Conservation (phyloP, 2,113 vertebrate species). For the Motacilla alba region DNA sequence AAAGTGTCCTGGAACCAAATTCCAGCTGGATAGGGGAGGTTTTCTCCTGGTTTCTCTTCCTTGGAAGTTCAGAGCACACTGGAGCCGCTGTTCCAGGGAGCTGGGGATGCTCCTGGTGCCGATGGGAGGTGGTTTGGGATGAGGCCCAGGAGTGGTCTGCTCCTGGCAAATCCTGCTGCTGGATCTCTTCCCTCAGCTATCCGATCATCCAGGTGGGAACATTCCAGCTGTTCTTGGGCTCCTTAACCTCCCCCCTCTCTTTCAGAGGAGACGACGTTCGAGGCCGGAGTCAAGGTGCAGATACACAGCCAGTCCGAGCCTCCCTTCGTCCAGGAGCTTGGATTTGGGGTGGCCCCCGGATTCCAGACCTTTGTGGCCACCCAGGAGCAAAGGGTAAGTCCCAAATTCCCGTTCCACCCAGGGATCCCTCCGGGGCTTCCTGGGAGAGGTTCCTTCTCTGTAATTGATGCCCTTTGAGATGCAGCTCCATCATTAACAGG, state of each 20-base stretch:
- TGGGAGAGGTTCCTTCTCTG: neutral
- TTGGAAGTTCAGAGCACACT: neutral
- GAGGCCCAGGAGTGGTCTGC: neutral
- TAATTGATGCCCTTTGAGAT: neutral
- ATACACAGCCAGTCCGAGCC: slow-evolving; percentile 98
- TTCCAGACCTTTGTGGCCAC: slow-evolving; percentile 99
- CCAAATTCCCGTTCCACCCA: neutral
- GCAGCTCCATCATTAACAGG: neutral
- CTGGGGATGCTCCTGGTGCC: neutral
- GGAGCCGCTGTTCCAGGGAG: neutral
- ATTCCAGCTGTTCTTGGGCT: neutral
- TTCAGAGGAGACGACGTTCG: slow-evolving; percentile 95
- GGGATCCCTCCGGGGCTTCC: accelerated
- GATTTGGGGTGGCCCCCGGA: slow-evolving; percentile 95
- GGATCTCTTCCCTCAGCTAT: neutral
- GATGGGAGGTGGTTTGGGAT: accelerated
- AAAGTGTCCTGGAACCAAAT: neutral
- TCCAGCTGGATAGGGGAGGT: neutral
- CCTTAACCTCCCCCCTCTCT: neutral
- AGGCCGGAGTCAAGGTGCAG: slow-evolving; percentile 96
- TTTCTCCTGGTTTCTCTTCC: neutral
- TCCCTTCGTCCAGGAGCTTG: slow-evolving; percentile 94
- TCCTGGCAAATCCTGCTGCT: neutral
- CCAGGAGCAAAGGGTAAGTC: slow-evolving; percentile 95
- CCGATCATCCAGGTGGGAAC: neutral